Evolutionary conservation across 2,113 vertebrate species (phyloP).

Genomic region (Azemiops feae): DNA sequence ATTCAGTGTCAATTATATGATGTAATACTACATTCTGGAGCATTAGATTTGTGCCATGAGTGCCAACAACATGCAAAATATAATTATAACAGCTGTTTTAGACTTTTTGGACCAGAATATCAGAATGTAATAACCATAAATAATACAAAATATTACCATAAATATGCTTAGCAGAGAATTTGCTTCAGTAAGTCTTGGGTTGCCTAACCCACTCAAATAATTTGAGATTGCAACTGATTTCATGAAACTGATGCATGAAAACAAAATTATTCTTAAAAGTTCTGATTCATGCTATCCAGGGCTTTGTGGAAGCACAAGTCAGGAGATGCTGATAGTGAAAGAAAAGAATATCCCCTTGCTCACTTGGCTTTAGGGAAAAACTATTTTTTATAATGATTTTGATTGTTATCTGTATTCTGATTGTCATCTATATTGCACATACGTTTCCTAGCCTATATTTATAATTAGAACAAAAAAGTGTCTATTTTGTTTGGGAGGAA

Average conservation of each 20-base stretch:
- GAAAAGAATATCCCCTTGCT: neutral
- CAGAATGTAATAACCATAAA: neutral
- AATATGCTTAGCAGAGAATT: neutral
- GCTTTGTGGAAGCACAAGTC: neutral
- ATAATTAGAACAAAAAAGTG: neutral
- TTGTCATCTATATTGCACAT: neutral
- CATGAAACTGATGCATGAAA: neutral
- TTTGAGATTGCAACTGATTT: neutral
- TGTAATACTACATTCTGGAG: neutral
- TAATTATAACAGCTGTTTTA: neutral
- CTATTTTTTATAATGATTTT: neutral
- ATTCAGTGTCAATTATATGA: constrained; percentile 38
- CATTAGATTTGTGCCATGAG: neutral
- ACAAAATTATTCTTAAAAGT: neutral
- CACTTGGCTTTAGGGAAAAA: neutral
- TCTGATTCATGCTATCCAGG: neutral
- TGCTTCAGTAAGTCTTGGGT: neutral
- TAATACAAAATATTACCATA: neutral
- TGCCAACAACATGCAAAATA: neutral
- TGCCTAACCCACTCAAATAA: neutral
- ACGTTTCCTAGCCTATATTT: neutral
- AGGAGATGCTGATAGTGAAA: neutral
- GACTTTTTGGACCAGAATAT: neutral
- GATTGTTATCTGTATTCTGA: too few relatives aligned
- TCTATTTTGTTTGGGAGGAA: neutral